Evolutionary conservation across 2,888 invertebrate genomes (phyloP), one percentile per base, ranked within the genome.

Genomic region (Noctuana brunneofusca): DNA sequence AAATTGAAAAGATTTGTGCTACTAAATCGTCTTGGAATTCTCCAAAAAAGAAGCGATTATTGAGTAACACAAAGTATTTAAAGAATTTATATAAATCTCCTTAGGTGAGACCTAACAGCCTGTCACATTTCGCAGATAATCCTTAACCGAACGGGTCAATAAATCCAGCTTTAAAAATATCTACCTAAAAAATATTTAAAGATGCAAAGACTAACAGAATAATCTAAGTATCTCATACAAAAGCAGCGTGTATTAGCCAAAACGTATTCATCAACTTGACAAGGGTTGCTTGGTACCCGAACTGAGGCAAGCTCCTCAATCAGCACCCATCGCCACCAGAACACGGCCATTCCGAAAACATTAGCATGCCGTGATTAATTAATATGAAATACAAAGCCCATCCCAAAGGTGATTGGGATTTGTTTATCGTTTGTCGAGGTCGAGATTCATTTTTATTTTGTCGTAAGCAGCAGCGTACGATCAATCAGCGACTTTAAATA

Each of bases 191-290:
- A 14, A 8, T 27, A 16, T 22, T 11, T 22, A 20, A 46, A 8
- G 12, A 22, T 18, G 22, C 12, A 1, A 11, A 53, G n/a, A 32
- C 43, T 54, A 59, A 55, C 55, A 49, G 27, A 22, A 54, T 66
- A 64, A 43, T 58, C 11, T 24, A 24, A 18, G 35, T 38, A 49
- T 24, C 58, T 30, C 18, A 48, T 27, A 35, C 43, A 63, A 54
- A 12, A 38, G 11, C 30, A 52, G 18, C 50, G 48, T 58, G 30
- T 35, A 35, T 38, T 53, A 38, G 38, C 35, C 54, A 8, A 22
- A 62, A 55, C 54, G 68, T 72, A 77, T 75, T 75, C 74, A 78
- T n/a, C 75, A 80, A 75, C 69, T 69, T 80, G 80, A 81, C 73
- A 73, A 78, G 78, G 81, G 80, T 79, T 27, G 4, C 49, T 49